A percentile compares a stretch with the other conserved stretches of the same genome.
phyloP scores from a whole-genome alignment of 1,140 invertebrate species.

The Saccostrea echinata region DNA sequence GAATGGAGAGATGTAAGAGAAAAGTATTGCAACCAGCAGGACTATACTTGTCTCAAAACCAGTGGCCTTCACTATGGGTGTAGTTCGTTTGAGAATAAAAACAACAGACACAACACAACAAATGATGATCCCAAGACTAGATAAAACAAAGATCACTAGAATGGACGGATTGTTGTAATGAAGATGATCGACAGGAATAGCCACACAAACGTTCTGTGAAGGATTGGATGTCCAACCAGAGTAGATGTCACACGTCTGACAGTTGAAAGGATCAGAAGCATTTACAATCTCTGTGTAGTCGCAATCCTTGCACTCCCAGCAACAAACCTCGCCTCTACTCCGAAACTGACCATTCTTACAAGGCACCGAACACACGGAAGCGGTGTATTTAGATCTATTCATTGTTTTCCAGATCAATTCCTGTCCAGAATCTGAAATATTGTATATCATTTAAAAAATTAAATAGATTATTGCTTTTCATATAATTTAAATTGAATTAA shows the following conservation, averaged over 20 bases:
- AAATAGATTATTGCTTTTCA: no score
- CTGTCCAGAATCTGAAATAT: neutral
- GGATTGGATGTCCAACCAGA: slow-evolving; percentile 67
- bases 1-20: slow-evolving; percentile 63
- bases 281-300: slow-evolving; percentile 60
- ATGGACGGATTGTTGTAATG: slow-evolving; percentile 73
- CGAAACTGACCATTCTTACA: slow-evolving; percentile 21
- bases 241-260: slow-evolving; percentile 58
- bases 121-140: slow-evolving; percentile 80
- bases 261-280: slow-evolving; percentile 50
- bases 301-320: slow-evolving; percentile 64
- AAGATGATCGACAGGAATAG: slow-evolving; percentile 64
- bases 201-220: slow-evolving; percentile 81
- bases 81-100: slow-evolving; percentile 60
- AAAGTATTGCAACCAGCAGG: slow-evolving; percentile 64
- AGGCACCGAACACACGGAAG: slow-evolving; percentile 3
- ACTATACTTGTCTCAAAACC: slow-evolving; percentile 68
- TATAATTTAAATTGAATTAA: no score
- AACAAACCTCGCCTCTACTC: slow-evolving; percentile 48
- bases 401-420: neutral
- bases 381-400: neutral
- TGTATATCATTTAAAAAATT: neutral
- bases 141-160: slow-evolving; percentile 80
- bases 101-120: slow-evolving; percentile 57
- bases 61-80: slow-evolving; percentile 72